Base-by-base conservation (phyloP, 2,888 invertebrate genomes). In the Polietes domitor region DNA sequence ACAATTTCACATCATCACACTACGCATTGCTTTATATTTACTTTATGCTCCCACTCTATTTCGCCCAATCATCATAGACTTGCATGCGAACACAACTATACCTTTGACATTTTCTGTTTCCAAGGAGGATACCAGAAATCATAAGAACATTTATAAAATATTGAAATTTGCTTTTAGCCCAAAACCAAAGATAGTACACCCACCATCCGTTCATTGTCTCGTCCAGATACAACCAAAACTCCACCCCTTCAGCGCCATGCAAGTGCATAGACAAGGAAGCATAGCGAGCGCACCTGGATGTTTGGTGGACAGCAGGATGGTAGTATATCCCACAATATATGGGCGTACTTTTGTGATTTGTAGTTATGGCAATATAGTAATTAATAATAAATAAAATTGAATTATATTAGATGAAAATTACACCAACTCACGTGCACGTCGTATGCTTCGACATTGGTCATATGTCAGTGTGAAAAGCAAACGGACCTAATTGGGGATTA, bases 291-390 rank as follows among this genome's bases (percentile, higher is more conserved):
- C 53, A 53, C 21, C 53, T 2, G 53, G 7, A 53, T 21, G 24
- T 12, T 47, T 63, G 32, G 37, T 32, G 32, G 12, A 15, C 24
- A 26, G 47, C n/a, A 12, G 15, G n/a, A 70, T 47, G 24, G 17
- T 9, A 17, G 50, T 37, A 50, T 26, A 10, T 10, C 4, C 58
- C 26, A 24, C n/a, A 70, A 70, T 70, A 21, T 5, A 70, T 70
- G 26, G 24, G 47, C 47, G 6, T 70, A 70, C 4, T 47, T 70
- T 47, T n/a, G 50, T 70, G 70, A 70, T 70, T 70, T 70, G 47
- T 70, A 28, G 47, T 37, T 70, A 70, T 50, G 70, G 50, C 47
- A 70, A 70, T 70, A 47, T 50, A 26, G 70, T 70, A 70, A 70
- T 50, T 70, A 50, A 26, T 70, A 70, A 47, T 70, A 50, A 70